Conservation (phyloP, 1,140 invertebrate genomes). For the Cyrtorhinus lividipennis region DNA sequence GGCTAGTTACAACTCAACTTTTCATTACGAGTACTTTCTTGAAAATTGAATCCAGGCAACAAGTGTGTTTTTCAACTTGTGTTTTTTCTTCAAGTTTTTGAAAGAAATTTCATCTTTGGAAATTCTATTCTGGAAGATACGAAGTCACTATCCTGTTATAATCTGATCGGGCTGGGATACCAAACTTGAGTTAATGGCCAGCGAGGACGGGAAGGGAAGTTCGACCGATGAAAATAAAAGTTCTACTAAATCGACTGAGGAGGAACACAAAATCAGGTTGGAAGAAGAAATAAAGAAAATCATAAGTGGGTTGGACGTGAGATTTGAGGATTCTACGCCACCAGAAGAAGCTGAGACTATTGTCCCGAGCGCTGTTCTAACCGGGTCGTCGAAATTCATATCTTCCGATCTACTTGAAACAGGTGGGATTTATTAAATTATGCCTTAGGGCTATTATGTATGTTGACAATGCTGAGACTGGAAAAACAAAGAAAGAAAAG, state of each 20-base stretch:
- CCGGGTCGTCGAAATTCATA: neutral
- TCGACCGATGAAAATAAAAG: neutral
- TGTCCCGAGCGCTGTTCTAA: too few relatives aligned
- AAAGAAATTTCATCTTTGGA: too few relatives aligned
- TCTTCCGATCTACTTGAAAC: neutral
- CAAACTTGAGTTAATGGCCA: too few relatives aligned
- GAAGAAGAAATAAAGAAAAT: conserved; percentile 5
- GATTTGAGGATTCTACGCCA: neutral
- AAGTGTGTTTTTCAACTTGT: too few relatives aligned
- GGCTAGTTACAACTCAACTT: too few relatives aligned
- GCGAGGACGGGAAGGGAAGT: neutral
- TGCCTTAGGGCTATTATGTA: neutral
- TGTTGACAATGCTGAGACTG: neutral
- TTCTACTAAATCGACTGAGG: neutral
- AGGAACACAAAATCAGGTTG: neutral
- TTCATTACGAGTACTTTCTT: too few relatives aligned
- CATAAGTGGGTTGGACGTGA: neutral
- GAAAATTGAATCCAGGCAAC: too few relatives aligned
- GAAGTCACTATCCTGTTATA: too few relatives aligned
- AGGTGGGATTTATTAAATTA: neutral
- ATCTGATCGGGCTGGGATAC: too few relatives aligned
- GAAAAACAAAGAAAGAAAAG: too few relatives aligned
- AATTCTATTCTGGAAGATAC: too few relatives aligned
- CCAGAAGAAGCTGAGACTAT: neutral
- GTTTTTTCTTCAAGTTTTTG: too few relatives aligned